Conservation (phyloP, 2,113 vertebrate species). For the Alectura lathami region DNA sequence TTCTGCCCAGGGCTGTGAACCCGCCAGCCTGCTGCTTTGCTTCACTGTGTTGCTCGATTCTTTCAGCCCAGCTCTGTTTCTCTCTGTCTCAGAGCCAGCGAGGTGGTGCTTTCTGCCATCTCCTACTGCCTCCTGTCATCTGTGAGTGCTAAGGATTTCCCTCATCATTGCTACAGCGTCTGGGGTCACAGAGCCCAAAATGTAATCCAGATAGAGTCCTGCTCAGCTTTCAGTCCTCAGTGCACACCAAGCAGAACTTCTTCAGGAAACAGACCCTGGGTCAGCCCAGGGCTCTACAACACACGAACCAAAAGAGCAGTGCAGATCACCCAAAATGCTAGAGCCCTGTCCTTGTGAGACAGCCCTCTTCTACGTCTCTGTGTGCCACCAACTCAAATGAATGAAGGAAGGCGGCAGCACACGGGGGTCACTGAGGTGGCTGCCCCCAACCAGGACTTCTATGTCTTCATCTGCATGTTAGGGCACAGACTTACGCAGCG, state of each 20-base stretch:
- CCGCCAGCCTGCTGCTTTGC: not conserved
- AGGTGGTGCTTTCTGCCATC: not conserved
- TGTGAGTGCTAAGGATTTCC: not conserved
- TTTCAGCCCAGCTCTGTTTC: not conserved
- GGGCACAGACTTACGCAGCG: not conserved
- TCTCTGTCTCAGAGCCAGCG: not conserved
- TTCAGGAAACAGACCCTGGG: not conserved
- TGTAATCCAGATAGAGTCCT: not conserved
- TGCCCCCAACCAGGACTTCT: not conserved
- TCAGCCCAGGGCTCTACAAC: not conserved
- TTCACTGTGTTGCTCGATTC: not conserved
- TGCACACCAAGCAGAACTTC: not conserved
- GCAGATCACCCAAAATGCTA: not conserved
- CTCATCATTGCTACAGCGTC: not conserved
- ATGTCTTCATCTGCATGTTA: not conserved
- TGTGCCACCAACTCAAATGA: not conserved
- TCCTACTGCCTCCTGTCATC: not conserved
- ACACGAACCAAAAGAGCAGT: not conserved
- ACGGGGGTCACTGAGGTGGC: not conserved
- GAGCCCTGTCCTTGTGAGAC: not conserved
- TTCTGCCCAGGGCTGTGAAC: not conserved
- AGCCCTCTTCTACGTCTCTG: not conserved
- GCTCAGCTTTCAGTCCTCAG: not conserved
- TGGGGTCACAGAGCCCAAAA: not conserved
- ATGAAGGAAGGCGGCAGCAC: not conserved